A percentile compares a stretch with the other conserved stretches of the same genome.
phyloP scores from a whole-genome alignment of 2,113 vertebrate species.

The Paradoxurus hermaphroditus region DNA sequence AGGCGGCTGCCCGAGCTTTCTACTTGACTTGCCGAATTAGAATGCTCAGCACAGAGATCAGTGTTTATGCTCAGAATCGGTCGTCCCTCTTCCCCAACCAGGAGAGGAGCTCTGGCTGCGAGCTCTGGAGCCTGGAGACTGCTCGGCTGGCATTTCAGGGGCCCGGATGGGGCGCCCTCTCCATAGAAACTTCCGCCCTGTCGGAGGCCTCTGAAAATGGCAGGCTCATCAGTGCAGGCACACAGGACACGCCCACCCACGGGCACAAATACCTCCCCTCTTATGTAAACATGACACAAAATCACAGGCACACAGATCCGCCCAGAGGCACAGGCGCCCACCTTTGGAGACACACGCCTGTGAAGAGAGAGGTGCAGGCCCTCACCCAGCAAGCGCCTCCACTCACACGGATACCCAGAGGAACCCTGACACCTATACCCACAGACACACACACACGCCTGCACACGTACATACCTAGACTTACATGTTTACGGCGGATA shows the following conservation, averaged over 20 bases:
- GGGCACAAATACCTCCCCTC: neutral
- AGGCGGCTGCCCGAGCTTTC: slow-evolving; percentile 30
- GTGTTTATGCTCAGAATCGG: slow-evolving; percentile 32
- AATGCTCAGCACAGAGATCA: slow-evolving; percentile 60
- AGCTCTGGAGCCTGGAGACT: neutral
- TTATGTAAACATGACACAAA: neutral
- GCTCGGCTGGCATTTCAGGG: neutral
- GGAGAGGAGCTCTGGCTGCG: neutral
- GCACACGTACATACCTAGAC: neutral
- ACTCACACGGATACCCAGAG: neutral
- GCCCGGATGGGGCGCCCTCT: neutral
- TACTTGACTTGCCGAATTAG: slow-evolving; percentile 66
- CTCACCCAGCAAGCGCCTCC: neutral
- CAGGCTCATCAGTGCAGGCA: neutral
- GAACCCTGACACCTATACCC: too few relatives aligned
- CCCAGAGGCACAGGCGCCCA: neutral
- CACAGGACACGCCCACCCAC: neutral
- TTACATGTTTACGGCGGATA: fast-evolving
- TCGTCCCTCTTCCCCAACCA: neutral
- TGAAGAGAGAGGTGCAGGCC: neutral
- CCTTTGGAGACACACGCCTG: neutral
- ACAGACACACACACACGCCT: fast-evolving
- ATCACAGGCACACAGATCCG: neutral
- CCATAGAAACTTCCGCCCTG: neutral
- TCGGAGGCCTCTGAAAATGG: neutral